Evolutionary conservation across 2,113 vertebrate species (phyloP).

Genomic region (Nerophis ophidion): DNA sequence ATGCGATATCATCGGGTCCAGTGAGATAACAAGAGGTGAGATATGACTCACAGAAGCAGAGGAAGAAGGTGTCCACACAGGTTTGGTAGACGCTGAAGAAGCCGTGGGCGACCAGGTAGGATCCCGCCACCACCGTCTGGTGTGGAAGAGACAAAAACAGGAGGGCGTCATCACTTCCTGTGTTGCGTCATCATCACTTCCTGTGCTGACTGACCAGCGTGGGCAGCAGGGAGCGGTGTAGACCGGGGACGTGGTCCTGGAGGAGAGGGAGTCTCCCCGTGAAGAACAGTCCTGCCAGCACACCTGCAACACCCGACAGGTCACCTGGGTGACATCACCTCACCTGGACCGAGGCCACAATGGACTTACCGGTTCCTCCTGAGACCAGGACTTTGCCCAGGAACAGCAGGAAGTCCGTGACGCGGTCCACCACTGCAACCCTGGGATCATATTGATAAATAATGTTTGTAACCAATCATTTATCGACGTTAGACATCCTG

Average conservation of each 20-base stretch:
- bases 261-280: conserved; percentile 74
- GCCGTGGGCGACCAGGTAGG: conserved; percentile 85
- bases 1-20: too few species aligned
- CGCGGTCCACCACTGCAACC: conserved; percentile 87
- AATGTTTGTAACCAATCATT: too few species aligned
- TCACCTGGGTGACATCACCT: neutral
- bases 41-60: conserved; percentile 91
- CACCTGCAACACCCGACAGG: conserved; percentile 64
- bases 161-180: neutral
- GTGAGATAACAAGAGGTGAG: too few species aligned
- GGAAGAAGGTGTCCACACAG: conserved; percentile 89
- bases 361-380: conserved; percentile 81
- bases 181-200: too few species aligned
- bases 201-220: conserved; percentile 73
- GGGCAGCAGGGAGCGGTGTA: conserved; percentile 90
- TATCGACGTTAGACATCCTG: too few species aligned
- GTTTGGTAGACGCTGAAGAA: conserved; percentile 94
- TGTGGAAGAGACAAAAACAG: neutral
- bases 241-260: conserved; percentile 72
- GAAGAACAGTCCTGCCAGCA: conserved; percentile 82
- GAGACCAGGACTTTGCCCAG: conserved; percentile 85
- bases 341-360: too few species aligned
- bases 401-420: conserved; percentile 85
- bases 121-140: conserved; percentile 81
- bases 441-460: conserved; percentile 51